Evolutionary conservation across 2,113 vertebrate species (phyloP).

Genomic region (Hippopotamus amphibius): DNA sequence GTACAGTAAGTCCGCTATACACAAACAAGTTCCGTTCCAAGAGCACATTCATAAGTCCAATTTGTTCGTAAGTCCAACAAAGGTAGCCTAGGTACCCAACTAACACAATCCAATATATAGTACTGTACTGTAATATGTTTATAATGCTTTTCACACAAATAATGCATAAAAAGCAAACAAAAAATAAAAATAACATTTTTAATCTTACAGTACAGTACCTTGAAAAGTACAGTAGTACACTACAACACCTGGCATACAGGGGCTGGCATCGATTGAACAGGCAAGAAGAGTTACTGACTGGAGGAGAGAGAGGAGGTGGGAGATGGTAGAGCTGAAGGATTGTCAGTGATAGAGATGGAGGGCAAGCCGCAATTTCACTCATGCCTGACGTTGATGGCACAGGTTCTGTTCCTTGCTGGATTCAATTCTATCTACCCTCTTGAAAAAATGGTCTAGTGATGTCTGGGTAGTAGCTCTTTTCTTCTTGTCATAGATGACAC

Average conservation of each 20-base stretch:
- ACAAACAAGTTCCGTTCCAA: fast-evolving
- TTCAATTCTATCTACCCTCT: not conserved
- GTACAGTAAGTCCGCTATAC: not conserved
- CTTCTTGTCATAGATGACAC: not conserved
- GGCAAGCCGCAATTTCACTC: not conserved
- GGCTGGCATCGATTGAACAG: not conserved
- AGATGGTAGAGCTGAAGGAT: not conserved
- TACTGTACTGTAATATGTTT: not conserved
- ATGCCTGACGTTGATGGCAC: not conserved
- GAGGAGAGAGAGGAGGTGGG: not conserved
- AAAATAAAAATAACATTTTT: not conserved
- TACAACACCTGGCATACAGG: not conserved
- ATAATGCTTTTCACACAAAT: not conserved
- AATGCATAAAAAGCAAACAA: not conserved
- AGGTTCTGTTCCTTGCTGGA: not conserved
- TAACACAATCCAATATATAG: not conserved
- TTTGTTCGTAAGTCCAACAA: not conserved
- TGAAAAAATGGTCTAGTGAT: not conserved
- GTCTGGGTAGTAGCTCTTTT: not conserved
- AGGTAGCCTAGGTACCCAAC: not conserved
- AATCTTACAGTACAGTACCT: not conserved
- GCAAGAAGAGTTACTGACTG: not conserved
- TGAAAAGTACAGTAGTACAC: not conserved
- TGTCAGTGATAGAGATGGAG: not conserved
- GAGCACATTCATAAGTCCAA: not conserved